These are phyloP conservation scores for Eidolon helvum DNA, from an alignment of 2,113 vertebrate species.

Conservation along the genomic window DNA sequence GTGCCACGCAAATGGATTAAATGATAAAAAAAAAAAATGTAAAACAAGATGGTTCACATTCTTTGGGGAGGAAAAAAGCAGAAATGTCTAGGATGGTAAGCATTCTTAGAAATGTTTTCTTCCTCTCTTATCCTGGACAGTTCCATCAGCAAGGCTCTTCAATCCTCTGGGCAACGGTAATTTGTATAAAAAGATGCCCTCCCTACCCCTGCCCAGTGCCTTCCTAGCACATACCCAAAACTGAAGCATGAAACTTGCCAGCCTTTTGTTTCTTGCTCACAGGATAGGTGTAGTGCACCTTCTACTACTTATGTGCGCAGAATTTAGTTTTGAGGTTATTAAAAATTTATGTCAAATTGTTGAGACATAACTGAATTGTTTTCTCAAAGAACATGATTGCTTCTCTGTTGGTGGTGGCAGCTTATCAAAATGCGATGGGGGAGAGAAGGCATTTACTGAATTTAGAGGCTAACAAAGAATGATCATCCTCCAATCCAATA, in stretches of 20 bases:
- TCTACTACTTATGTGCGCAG: not conserved
- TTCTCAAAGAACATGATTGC: not conserved
- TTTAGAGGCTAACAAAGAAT: not conserved
- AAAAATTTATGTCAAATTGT: not conserved
- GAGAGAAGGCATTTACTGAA: not conserved
- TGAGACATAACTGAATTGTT: not conserved
- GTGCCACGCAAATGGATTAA: constrained; percentile 49
- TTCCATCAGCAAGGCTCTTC: not conserved
- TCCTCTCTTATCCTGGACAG: not conserved
- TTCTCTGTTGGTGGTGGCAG: not conserved
- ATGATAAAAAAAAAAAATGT: constrained; percentile 59
- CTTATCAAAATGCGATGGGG: not conserved
- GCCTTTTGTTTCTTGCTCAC: not conserved
- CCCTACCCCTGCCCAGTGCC: not conserved
- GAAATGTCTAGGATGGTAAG: constrained; percentile 42
- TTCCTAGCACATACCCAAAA: not conserved
- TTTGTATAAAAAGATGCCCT: not conserved
- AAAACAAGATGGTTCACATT: constrained; percentile 59
- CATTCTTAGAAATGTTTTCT: constrained; percentile 42
- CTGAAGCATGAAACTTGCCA: not conserved
- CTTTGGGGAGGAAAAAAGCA: not conserved
- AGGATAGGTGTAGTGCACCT: not conserved
- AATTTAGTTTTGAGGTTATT: not conserved
- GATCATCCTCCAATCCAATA: not conserved
- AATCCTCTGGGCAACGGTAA: not conserved